phyloP scores from a whole-genome alignment of 2,797 vertebrate species.

The Rhyacichthys aspro region DNA sequence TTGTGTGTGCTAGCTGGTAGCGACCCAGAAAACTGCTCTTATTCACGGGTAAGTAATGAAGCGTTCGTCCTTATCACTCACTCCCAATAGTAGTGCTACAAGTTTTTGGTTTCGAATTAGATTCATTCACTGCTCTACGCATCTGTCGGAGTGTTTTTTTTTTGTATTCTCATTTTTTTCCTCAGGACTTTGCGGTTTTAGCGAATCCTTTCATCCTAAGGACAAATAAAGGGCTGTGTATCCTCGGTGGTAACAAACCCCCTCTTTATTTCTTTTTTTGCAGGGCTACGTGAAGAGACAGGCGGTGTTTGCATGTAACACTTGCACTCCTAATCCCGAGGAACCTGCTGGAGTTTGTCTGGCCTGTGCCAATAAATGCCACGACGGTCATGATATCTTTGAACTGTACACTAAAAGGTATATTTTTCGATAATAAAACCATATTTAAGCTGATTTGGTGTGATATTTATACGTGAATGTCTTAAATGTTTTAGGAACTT shows the following conservation, averaged over 20 bases:
- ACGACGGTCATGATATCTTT: conserved; percentile 90
- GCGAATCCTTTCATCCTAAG: background rate
- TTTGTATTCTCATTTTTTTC: background rate
- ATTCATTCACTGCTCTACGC: too few relatives aligned
- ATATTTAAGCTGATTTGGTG: background rate
- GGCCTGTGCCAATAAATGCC: conserved; percentile 93
- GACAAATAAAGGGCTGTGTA: too few relatives aligned
- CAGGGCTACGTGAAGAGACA: conserved; percentile 94
- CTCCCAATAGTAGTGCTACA: too few relatives aligned
- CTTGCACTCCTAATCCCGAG: conserved; percentile 84
- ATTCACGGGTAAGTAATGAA: conserved; percentile 83
- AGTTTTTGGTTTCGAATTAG: too few relatives aligned
- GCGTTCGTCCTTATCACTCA: too few relatives aligned
- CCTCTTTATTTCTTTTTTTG: too few relatives aligned
- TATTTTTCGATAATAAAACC: background rate
- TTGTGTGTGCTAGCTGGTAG: conserved; percentile 89
- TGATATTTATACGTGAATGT: conserved; percentile 1
- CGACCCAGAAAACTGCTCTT: conserved; percentile 92
- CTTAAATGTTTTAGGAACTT: conserved; percentile 65
- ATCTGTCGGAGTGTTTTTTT: too few relatives aligned
- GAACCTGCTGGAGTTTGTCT: conserved; percentile 90
- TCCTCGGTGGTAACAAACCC: too few relatives aligned
- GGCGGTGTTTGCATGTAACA: conserved; percentile 91
- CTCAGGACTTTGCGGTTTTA: too few relatives aligned
- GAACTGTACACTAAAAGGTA: conserved; percentile 97